Percentiles rank a stretch among this genome's conserved stretches.
These are phyloP conservation scores for Hylaeus volcanicus DNA, from an alignment of 1,140 invertebrate species.

Conservation along the genomic window DNA sequence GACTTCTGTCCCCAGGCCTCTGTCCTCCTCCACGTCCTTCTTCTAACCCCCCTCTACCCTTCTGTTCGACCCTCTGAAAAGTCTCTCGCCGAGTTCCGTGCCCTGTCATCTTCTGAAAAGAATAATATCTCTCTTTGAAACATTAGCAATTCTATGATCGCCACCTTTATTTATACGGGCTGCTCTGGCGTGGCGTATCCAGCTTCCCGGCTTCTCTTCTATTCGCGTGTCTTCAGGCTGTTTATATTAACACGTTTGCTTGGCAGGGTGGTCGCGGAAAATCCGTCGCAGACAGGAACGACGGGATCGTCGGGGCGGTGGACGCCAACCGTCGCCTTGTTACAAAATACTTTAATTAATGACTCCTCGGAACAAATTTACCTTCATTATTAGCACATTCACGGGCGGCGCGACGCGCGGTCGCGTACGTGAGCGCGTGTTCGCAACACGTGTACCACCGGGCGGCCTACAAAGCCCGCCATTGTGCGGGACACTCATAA, in stretches of 20 bases:
- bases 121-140: conserved; percentile 73
- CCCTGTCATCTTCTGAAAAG: conserved; percentile 69
- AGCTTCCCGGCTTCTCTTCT: conserved; percentile 22
- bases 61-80: conserved; percentile 56
- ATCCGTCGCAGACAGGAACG: conserved; percentile 46
- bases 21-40: conserved; percentile 20
- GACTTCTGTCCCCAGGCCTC: conserved; percentile 9
- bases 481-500: conserved; percentile 75
- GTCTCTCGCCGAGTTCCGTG: conserved; percentile 49
- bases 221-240: conserved; percentile 37
- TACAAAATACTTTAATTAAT: conserved; percentile 80
- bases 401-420: conserved; percentile 49
- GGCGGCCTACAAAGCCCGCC: conserved; percentile 72
- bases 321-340: conserved; percentile 61
- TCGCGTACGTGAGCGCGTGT: conserved; percentile 56
- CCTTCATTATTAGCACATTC: conserved; percentile 79
- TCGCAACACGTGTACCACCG: conserved; percentile 62
- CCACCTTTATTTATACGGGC: conserved; percentile 68
- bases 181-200: conserved; percentile 23
- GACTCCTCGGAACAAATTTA: conserved; percentile 78
- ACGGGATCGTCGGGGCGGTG: not conserved
- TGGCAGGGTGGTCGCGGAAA: conserved; percentile 32
- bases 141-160: conserved; percentile 76
- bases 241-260: conserved; percentile 37
- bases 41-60: conserved; percentile 15